Percentiles rank a stretch among this genome's conserved stretches.
These are phyloP conservation scores for Columbina picui DNA, from an alignment of 2,113 vertebrate genomes.

Conservation along the genomic window DNA sequence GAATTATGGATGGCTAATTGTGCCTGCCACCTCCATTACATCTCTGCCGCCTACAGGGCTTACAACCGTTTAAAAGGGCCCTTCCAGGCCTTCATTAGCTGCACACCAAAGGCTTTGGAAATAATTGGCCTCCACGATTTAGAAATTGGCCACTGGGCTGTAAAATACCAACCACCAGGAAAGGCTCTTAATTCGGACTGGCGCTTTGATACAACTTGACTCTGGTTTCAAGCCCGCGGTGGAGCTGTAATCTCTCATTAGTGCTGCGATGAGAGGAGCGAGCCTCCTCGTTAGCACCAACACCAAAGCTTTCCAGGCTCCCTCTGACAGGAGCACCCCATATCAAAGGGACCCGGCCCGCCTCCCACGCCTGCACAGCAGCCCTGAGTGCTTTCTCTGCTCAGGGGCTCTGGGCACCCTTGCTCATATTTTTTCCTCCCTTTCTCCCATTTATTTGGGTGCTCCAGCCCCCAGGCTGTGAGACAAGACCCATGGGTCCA, in stretches of 20 bases:
- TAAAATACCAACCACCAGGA: conserved; percentile 75
- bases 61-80: neutral
- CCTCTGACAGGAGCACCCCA: neutral
- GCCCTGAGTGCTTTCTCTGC: rapidly evolving
- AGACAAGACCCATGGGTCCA: neutral
- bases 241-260: conserved; percentile 67
- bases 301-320: neutral
- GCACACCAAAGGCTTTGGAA: conserved; percentile 66
- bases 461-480: neutral
- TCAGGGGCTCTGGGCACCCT: neutral
- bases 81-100: conserved; percentile 70
- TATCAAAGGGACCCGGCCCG: neutral
- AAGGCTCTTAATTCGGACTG: conserved; percentile 60
- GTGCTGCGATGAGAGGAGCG: neutral
- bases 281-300: neutral
- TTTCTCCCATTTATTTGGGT: neutral
- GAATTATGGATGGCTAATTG: conserved; percentile 76
- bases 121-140: conserved; percentile 73
- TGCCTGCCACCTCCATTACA: conserved; percentile 72
- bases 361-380: neutral
- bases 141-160: conserved; percentile 77
- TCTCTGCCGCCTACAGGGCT: neutral
- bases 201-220: conserved; percentile 66
- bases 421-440: rapidly evolving
- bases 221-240: neutral